These are phyloP conservation scores for Pelodytes ibericus DNA, from an alignment of 2,797 vertebrate species.

Conservation along the genomic window DNA sequence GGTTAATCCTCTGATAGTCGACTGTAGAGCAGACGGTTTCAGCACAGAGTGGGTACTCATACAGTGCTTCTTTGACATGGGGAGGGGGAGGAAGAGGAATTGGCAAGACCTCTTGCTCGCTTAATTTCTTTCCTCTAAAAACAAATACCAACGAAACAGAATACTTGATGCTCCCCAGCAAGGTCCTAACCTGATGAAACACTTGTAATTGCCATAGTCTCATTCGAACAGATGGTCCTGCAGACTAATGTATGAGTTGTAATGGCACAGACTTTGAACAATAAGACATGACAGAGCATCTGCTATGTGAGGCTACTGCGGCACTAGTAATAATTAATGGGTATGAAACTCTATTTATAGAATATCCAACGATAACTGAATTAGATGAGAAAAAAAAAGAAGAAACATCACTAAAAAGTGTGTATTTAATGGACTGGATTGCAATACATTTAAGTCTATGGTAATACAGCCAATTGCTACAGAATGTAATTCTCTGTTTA, in stretches of 20 bases:
- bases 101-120: not conserved
- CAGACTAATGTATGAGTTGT: constrained; percentile 36
- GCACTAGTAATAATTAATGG: constrained; percentile 51
- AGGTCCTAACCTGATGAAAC: constrained; percentile 45
- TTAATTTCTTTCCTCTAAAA: constrained; percentile 26
- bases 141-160: constrained; percentile 30
- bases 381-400: constrained; percentile 4
- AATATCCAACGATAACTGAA: constrained; percentile 30
- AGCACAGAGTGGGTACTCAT: not conserved
- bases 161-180: constrained; percentile 31
- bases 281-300: constrained; percentile 41
- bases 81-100: not conserved
- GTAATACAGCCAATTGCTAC: no score
- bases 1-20: constrained; percentile 1
- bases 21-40: not conserved
- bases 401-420: not conserved
- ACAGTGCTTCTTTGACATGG: constrained; percentile 3
- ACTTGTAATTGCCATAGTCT: constrained; percentile 42
- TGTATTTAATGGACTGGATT: no score
- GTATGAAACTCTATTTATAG: constrained; percentile 47
- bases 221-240: constrained; percentile 50
- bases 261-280: constrained; percentile 36
- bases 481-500: no score
- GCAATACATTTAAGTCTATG: no score
- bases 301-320: constrained; percentile 44